These are phyloP conservation scores for Philaenus spumarius DNA, from an alignment of 1,140 invertebrate genomes.

Conservation along the genomic window DNA sequence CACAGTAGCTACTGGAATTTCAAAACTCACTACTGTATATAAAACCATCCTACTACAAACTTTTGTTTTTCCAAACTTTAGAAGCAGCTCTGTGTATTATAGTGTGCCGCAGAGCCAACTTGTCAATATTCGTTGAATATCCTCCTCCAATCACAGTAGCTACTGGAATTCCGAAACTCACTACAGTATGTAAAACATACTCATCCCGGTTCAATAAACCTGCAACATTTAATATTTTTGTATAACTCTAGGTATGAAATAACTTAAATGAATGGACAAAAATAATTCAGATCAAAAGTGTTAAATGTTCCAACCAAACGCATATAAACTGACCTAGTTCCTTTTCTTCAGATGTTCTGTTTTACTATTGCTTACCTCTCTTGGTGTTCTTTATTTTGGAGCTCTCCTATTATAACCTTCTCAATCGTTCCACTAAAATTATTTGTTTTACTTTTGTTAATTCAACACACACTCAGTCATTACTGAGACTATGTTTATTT, in stretches of 20 bases:
- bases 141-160: too few relatives aligned
- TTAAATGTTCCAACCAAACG: background rate
- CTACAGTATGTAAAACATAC: conserved; percentile 30
- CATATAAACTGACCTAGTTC: background rate
- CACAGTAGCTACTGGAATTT: too few relatives aligned
- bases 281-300: background rate
- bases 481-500: too few relatives aligned
- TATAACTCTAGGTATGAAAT: background rate
- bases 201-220: conserved; percentile 35
- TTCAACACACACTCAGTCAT: too few relatives aligned
- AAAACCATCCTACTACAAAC: too few relatives aligned
- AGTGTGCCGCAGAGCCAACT: conserved; percentile 33
- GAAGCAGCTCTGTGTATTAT: conserved; percentile 32
- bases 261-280: background rate
- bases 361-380: background rate
- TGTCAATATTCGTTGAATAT: conserved; percentile 31
- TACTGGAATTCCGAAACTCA: too few relatives aligned
- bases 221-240: conserved; percentile 24
- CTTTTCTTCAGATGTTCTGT: background rate
- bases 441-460: too few relatives aligned
- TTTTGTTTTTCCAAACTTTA: conserved; percentile 16
- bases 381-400: background rate
- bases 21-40: too few relatives aligned
- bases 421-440: too few relatives aligned
- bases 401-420: background rate